Evolutionary conservation across 2,113 vertebrate genomes (phyloP), one percentile per base, ranked within the genome.

Genomic region (Progne subis): DNA sequence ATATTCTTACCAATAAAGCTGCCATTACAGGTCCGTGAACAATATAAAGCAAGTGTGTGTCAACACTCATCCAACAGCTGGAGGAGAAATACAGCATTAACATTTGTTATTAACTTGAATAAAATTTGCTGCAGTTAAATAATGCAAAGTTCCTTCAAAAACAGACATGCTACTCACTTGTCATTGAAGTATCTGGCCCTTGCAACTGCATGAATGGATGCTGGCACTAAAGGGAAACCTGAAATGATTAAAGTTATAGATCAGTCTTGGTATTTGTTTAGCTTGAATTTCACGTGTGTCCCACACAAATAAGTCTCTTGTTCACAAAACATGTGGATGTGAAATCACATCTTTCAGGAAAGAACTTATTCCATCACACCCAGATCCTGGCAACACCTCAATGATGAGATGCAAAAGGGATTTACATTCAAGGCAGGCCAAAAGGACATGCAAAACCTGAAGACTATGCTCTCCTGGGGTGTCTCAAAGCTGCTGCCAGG

Each of bases 31-130:
- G 99, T 43, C 99, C 99, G 18, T 99, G 99, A 89, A 99, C 98
- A 61, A 99, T 99, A 52, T 99, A 99, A 29, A 99, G 98, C 97
- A 99, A 96, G 94, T 99, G 98, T 5, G 99, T 99, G 34, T 99
- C 99, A 92, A 99, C 98, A 50, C 99, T 99, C 98, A 99, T 99
- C 99, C 99, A 99, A 97, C 99, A 99, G 96, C 99, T 99, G 96
- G 44, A 97, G 53, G 53, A 47, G 88, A 95, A 95, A 86, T 13
- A 63, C 57, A 69, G 47, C 16, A 94, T 96, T 78, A 71, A 88
- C 78, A 85, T 21, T 53, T 77, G 43, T 84, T 32, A 92, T 95
- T 93, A 94, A 55, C 39, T 82, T 34, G 41, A 75, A 59, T 44
- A 34, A 85, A 61, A 89, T 82, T 37, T 56, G n/a, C 47, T 79